Evolutionary conservation across 2,113 vertebrate genomes (phyloP).

Genomic region (Myrmecobius fasciatus): DNA sequence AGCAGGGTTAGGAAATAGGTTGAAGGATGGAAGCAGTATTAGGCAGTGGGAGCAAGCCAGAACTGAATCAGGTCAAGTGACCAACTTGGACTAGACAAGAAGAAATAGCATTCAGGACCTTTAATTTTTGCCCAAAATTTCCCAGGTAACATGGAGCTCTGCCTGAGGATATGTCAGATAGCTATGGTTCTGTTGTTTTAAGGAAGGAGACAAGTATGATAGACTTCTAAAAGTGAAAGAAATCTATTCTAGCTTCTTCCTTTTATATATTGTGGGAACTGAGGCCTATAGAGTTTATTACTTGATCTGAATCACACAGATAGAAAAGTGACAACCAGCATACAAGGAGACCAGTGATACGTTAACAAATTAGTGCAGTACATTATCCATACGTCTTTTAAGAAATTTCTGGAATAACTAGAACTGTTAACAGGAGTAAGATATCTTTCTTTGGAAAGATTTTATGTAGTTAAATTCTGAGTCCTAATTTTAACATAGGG

Average conservation of each 20-base stretch:
- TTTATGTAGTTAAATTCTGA: background rate
- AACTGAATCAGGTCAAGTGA: too few species aligned
- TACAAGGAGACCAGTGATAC: background rate
- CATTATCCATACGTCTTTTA: background rate
- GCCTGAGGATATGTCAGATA: background rate
- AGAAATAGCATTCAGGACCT: background rate
- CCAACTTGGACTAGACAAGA: background rate
- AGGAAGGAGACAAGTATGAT: background rate
- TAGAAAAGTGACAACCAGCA: background rate
- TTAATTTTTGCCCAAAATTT: background rate
- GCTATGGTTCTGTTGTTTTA: background rate
- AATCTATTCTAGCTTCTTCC: background rate
- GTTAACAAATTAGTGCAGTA: background rate
- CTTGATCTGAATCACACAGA: background rate
- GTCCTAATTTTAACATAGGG: background rate
- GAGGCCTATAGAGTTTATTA: background rate
- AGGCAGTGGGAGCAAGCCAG: background rate
- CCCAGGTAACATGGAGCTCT: conserved; percentile 17
- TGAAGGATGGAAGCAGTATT: background rate
- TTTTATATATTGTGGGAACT: background rate
- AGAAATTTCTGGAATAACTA: background rate
- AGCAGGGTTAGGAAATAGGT: background rate
- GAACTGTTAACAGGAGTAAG: conserved; percentile 2
- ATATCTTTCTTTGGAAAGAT: background rate
- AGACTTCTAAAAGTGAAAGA: background rate